Evolutionary conservation across 30 jellyfish, hydroid and myxozoan genomes (phyloP), one percentile per base, ranked within the genome.

Genomic region (Rhopilema esculentum): DNA sequence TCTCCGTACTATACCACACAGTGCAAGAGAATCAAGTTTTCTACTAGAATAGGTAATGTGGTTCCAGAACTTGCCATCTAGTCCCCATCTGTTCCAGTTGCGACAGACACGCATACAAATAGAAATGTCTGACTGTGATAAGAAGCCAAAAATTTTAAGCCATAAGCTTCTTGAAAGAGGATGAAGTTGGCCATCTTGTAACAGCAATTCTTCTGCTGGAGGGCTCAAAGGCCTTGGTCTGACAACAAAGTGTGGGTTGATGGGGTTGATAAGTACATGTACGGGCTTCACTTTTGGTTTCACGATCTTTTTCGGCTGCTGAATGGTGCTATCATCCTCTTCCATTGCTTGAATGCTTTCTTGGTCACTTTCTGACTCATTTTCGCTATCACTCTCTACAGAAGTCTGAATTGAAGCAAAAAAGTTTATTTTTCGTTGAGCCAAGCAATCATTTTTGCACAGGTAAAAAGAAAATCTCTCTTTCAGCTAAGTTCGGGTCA

Each of bases 41-140:
- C 49, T 62, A 25, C 66, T 82, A 0, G 97, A 84, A n/a, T 87
- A 79, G 24, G 33, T 66, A 26, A 94, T 57, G 28, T 50, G 65
- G 23, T 53, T 20, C 99, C 99, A 94, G 40, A 89, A 82, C 1
- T 61, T 75, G 27, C 65, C 75, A 65, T 68, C 76, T 66, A 94
- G 29, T 25, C 83, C 87, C 99, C 99, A 94, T 29, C 88, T 94
- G 86, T 94, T 94, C 99, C 99, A 94, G 67, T 92, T 72, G 69
- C 93, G 97, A 72, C 97, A 94, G 16, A 90, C 99, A n/a, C 94
- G 87, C 99, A 94, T 94, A 88, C 99, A 94, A 30, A 79, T 16
- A 66, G 73, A 62, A 8, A 84, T 80, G 20, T 85, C 97, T 6
- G 80, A 19, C 30, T 78, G 89, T 16, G 91, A 73, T 90, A 94